Evolutionary conservation across 2,113 vertebrate species (phyloP), one percentile per base, ranked within the genome.

Genomic region (Sinocyclocheilus anshuiensis): DNA sequence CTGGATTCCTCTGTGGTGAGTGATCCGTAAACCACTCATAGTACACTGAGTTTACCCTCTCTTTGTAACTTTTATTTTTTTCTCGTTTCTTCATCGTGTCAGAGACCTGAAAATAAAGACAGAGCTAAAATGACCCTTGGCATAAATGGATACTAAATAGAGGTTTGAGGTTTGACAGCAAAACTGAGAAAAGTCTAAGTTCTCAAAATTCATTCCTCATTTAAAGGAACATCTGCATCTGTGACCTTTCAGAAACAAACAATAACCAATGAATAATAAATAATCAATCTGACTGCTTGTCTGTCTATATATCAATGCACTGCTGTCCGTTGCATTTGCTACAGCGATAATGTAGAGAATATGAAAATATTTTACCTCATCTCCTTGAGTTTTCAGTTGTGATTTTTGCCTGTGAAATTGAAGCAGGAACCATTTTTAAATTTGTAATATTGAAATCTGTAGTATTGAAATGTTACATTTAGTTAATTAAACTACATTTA

Each of bases 41-140:
- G 50, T 90, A 90, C 22, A 90, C n/a, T 4, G 89, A 86, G 61
- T 88, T 90, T 1, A 83, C 57, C 81, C 39, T 88, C 74, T 90
- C 85, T 42, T 5, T 67, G 50, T 78, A 90, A 13, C 45, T 69
- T 67, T 29, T 72, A 22, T n/a, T 15, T 1, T 24, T 61, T 12
- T n/a, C 0, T 24, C 16, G 48, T 57, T n/a, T 79, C n/a, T 65
- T 81, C 22, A 0, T 12, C 29, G 39, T 53, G 48, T 15, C n/a
- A 77, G 36, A 24, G 55, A 20, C 78, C 87, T 88, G 12, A 33
- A 81, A 80, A 33, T 61, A 61, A 80, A 55, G 29, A 26, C 7
- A 10, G 15, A 69, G 22, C 8, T 11, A 22, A 4, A 86, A 22
- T 59, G 9, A 86, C 5, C 8, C 1, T 42, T 36, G 4, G 26